Percentiles rank a stretch among this genome's conserved stretches.
Evolutionary conservation across 2,113 vertebrate species (phyloP).

Genomic region (Lampris incognitus): DNA sequence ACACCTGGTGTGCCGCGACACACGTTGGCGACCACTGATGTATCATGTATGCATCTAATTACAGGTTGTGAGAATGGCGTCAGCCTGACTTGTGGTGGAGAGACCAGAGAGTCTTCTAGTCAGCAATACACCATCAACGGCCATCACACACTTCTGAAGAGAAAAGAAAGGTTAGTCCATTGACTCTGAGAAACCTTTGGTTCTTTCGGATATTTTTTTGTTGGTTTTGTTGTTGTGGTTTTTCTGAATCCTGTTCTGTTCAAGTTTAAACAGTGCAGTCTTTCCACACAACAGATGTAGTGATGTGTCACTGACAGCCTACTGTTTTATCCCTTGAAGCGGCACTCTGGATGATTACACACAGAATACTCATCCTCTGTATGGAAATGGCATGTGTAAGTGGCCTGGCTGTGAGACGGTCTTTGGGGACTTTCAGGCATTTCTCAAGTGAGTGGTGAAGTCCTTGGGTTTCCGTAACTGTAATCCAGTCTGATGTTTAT

Average conservation of each 20-base stretch:
- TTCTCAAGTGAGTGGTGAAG: conserved; percentile 90
- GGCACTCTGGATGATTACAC: conserved; percentile 88
- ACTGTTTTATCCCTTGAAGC: conserved; percentile 64
- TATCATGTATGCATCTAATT: conserved; percentile 11
- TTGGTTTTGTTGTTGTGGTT: too few species aligned
- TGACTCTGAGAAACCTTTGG: too few species aligned
- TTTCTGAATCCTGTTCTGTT: conserved; percentile 1
- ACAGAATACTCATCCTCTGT: conserved; percentile 89
- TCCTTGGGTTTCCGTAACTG: background rate
- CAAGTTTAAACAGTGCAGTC: background rate
- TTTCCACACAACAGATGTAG: background rate
- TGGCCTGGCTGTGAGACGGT: conserved; percentile 98
- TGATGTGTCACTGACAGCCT: background rate
- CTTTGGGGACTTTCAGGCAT: conserved; percentile 95
- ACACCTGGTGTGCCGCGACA: too few species aligned
- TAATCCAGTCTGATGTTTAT: too few species aligned
- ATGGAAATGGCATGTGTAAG: conserved; percentile 97
- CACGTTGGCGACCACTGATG: background rate
- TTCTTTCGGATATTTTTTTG: too few species aligned
- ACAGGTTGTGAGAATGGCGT: conserved; percentile 71
- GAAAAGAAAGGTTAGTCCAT: conserved; percentile 70
- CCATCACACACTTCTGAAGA: conserved; percentile 66
- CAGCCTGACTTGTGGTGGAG: conserved; percentile 47
- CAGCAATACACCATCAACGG: conserved; percentile 73
- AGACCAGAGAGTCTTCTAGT: conserved; percentile 69